Evolutionary conservation across 2,888 invertebrate species (phyloP).

Genomic region (Melinopterus prodromus): DNA sequence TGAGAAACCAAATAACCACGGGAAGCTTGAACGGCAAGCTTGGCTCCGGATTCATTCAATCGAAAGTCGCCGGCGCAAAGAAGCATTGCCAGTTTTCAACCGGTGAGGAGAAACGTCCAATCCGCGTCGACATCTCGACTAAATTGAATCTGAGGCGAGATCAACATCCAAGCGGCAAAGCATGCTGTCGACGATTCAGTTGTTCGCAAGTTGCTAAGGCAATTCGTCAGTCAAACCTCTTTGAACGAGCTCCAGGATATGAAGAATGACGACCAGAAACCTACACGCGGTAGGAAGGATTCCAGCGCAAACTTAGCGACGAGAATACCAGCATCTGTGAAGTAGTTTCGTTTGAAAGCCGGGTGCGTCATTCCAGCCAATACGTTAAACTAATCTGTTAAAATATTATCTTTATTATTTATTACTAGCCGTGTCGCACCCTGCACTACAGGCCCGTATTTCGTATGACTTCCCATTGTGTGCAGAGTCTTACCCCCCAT

Average conservation of each 20-base stretch:
- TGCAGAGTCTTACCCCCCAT: too few species aligned
- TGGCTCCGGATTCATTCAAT: constrained; percentile 71
- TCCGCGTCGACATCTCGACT: constrained; percentile 70
- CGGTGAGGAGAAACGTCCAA: constrained; percentile 61
- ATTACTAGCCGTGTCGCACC: too few species aligned
- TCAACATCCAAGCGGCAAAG: constrained; percentile 75
- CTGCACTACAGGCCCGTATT: too few species aligned
- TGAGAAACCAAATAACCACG: constrained; percentile 49
- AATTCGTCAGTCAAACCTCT: constrained; percentile 66
- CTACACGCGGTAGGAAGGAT: constrained; percentile 60
- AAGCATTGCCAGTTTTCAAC: constrained; percentile 55
- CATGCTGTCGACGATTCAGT: constrained; percentile 77
- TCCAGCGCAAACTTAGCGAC: constrained; percentile 62
- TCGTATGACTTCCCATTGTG: too few species aligned
- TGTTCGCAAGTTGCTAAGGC: constrained; percentile 74
- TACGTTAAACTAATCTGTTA: too few species aligned
- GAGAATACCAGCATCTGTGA: constrained; percentile 64
- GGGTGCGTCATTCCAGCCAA: too few species aligned
- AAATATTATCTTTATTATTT: too few species aligned
- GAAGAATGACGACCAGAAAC: constrained; percentile 34
- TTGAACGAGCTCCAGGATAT: constrained; percentile 69
- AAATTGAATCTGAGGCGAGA: constrained; percentile 73
- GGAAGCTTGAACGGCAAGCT: constrained; percentile 81
- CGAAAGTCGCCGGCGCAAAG: constrained; percentile 57
- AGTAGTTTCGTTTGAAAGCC: not conserved